These are phyloP conservation scores for Oreotrochilus melanogaster DNA, from an alignment of 2,113 vertebrate genomes.

Conservation along the genomic window DNA sequence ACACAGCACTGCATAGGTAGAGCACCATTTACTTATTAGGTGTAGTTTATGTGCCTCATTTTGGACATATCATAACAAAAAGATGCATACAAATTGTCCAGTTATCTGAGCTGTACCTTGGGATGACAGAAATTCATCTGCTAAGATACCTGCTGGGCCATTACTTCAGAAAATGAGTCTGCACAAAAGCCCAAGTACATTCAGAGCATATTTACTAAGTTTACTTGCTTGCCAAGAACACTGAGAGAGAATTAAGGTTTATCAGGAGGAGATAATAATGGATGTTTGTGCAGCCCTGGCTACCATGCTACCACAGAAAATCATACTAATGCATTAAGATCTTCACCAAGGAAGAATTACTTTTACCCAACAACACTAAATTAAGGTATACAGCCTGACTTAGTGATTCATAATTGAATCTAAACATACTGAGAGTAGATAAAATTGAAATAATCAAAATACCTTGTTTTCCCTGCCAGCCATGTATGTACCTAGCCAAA, in stretches of 20 bases:
- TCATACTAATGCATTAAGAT: neutral
- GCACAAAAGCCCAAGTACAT: neutral
- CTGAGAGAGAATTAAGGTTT: neutral
- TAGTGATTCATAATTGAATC: neutral
- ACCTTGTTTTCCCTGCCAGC: neutral
- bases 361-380: neutral
- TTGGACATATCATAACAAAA: neutral
- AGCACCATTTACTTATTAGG: neutral
- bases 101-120: neutral
- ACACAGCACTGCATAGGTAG: neutral
- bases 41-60: neutral
- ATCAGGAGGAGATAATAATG: neutral
- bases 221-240: neutral
- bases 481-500: neutral
- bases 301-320: neutral
- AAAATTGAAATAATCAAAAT: neutral
- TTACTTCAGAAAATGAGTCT: neutral
- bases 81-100: neutral
- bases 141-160: neutral
- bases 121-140: neutral
- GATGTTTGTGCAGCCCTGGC: neutral
- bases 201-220: neutral
- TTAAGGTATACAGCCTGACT: neutral
- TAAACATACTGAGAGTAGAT: neutral
- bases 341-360: neutral